A percentile compares a stretch with the other conserved stretches of the same genome.
Conservation (phyloP, 2,113 vertebrate genomes). For the Pelvicachromis taeniatus region DNA sequence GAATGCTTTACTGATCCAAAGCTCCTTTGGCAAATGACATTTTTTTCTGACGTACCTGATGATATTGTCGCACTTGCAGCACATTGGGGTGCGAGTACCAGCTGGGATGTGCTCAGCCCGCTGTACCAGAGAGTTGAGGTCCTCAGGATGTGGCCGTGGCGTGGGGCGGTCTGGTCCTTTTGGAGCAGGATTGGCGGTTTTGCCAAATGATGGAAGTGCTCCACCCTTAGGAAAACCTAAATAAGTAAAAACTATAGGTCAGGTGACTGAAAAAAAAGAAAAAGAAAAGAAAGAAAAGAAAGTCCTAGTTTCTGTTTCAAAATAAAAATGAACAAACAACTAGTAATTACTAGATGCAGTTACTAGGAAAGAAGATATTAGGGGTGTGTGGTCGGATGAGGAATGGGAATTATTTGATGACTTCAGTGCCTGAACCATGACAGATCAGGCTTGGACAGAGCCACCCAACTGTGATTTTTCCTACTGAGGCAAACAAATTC, state of each 20-base stretch:
- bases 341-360: not conserved
- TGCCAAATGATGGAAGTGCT: slow-evolving; percentile 73
- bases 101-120: slow-evolving; percentile 93
- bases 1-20: not conserved
- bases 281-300: not conserved
- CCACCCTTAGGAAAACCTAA: slow-evolving; percentile 64
- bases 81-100: slow-evolving; percentile 92
- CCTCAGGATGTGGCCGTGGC: slow-evolving; percentile 71
- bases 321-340: not conserved
- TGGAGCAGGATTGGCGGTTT: slow-evolving; percentile 61
- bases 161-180: slow-evolving; percentile 56
- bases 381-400: not conserved
- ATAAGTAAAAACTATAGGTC: not conserved
- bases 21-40: not conserved
- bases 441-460: not conserved
- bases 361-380: not conserved
- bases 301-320: not conserved
- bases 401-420: not conserved
- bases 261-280: not conserved
- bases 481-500: slow-evolving; percentile 38
- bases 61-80: slow-evolving; percentile 85
- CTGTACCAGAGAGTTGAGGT: slow-evolving; percentile 87
- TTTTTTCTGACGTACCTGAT: slow-evolving; percentile 78
- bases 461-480: not conserved
- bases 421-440: slow-evolving; percentile 23